Conservation (phyloP, 2,888 invertebrate species). For the Lepeophtheirus nordmannii region DNA sequence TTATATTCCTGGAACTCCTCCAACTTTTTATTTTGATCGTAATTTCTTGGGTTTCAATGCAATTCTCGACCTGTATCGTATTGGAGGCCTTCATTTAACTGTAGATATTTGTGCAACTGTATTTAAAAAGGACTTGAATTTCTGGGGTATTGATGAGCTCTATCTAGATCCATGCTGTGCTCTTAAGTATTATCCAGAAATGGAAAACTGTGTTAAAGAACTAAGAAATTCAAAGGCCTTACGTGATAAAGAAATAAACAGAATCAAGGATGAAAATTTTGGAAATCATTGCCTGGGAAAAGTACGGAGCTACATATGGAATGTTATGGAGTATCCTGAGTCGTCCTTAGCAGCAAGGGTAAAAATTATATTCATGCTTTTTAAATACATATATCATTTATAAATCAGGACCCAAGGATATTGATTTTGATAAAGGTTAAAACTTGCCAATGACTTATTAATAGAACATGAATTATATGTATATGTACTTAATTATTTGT, state of each 20-base stretch:
- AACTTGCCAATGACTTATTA: no score
- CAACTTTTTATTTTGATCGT: constrained; percentile 7
- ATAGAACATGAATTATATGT: no score
- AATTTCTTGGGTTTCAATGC: constrained; percentile 2
- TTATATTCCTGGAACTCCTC: constrained; percentile 8
- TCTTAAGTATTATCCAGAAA: constrained; percentile 16
- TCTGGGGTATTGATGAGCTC: constrained; percentile 17
- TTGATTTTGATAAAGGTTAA: no score
- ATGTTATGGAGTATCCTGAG: constrained; percentile 12
- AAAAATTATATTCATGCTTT: background rate
- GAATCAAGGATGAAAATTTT: constrained; percentile 14
- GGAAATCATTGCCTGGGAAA: background rate
- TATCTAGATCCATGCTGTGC: constrained; percentile 18
- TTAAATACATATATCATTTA: no score
- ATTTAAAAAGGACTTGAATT: constrained; percentile 6
- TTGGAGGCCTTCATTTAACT: constrained; percentile 9
- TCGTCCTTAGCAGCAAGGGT: constrained; percentile 14
- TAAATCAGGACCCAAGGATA: no score
- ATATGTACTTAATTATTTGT: no score
- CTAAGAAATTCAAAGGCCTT: background rate
- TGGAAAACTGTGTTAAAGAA: constrained; percentile 14
- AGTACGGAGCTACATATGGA: constrained; percentile 1
- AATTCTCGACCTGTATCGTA: constrained; percentile 10
- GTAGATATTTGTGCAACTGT: constrained; percentile 12
- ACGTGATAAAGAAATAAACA: background rate